Base-by-base conservation (phyloP, 2,113 vertebrate species). In the Puffinus mauretanicus region DNA sequence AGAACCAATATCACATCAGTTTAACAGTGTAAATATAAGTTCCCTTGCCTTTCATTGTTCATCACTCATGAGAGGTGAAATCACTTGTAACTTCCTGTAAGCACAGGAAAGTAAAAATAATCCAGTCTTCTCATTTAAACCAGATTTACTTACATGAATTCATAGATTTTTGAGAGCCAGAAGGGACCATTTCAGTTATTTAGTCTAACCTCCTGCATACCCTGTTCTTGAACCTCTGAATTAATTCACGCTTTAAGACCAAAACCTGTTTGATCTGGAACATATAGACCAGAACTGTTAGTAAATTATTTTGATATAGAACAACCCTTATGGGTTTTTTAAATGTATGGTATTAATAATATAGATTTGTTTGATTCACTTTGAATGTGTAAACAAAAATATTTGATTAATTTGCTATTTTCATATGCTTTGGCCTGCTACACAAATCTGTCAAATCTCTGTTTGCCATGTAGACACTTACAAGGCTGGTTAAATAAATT, bases 261-360 rank as follows among this genome's bases (percentile, higher is more conserved):
- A 93, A 83, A 86, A 30, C 0, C 8, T 38, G 4, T 52, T 66
- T 57, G 54, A 86, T 42, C 1, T 26, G 54, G 30, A 60, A 34
- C 11, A 82, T 19, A 17, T 7, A 62, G 24, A 69, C 3, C 6
- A 34, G 8, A 81, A 52, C 3, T 40, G 8, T 66, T 61, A n/a
- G 86, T 79, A 95, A 72, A 10, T 16, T 44, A 32, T 58, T 86
- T 72, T 86, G 1, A 25, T 82, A 27, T 9, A 75, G 34, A 73
- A 3, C 10, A 78, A 32, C 5, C 2, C 6, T 42, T 4, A 6
- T 55, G 7, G 1, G 1, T 52, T 72, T 75, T 67, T 42, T 1
- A 27, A 73, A 62, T 57, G 4, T 34, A 11, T 44, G 2, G 16
- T 64, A 54, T 54, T 36, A 2, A 34, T 64, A 60, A 21, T 16